Base-by-base conservation (phyloP, 2,113 vertebrate species). In the Myiagra hebetior region DNA sequence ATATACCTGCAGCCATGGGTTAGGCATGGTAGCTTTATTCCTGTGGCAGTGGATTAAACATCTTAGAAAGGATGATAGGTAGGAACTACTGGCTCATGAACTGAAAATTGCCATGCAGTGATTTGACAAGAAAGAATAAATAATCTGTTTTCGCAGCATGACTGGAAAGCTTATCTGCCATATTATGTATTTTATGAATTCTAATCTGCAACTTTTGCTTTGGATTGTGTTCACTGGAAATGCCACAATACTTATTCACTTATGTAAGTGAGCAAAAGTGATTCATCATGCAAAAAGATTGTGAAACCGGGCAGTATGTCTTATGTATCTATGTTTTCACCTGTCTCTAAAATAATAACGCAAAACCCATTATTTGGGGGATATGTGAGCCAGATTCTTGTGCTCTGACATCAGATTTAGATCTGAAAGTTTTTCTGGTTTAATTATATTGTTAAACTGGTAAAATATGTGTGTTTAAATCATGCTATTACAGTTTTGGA, bases 41-140 rank as follows among this genome's bases (percentile, higher is more conserved):
- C 49, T 50, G 37, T 62, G 81, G 57, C 50, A 88, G 59, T 75
- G 68, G 53, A 87, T 91, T 86, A 80, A 85, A 83, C 87, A 91
- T 30, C 59, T 85, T 81, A 64, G 82, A 72, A 89, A 92, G 30
- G n/a, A 73, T 84, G 19, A 60, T 70, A 50, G 56, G 72, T 93
- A 82, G 91, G 52, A 95, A 60, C 35, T 60, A 63, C 67, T 2
- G 3, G 68, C 84, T 73, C 79, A 67, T 33, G 35, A 89, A 56
- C 55, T 85, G 68, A 93, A 91, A 95, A 90, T 78, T 92, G 22
- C 50, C 33, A 67, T 9, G 11, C 28, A 86, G 33, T 0, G 2
- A 72, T 95, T 78, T 60, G 87, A 56, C 41, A 89, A 62, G 76
- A 96, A 95, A 94, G 62, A 81, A 83, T 87, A 91, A 91, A 88